phyloP scores from a whole-genome alignment of 2,797 vertebrate species.

The Arctocebus calabarensis region DNA sequence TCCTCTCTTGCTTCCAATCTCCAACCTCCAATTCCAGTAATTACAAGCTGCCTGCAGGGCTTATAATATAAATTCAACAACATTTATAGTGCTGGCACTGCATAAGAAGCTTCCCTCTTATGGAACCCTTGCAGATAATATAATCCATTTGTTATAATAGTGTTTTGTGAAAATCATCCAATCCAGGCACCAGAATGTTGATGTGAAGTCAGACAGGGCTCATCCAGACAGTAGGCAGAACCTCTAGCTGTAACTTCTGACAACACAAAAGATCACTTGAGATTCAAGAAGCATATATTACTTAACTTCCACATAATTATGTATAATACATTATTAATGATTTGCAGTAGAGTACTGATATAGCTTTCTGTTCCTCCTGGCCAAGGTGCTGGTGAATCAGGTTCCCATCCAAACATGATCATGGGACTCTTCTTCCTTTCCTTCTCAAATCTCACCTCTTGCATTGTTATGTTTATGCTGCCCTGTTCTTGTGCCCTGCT shows the following conservation, averaged over 20 bases:
- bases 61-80: constrained; percentile 12
- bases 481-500: neutral
- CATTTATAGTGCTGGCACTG: neutral
- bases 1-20: neutral
- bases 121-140: neutral
- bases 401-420: neutral
- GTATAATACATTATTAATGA: neutral
- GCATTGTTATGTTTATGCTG: neutral
- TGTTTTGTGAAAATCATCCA: constrained; percentile 15
- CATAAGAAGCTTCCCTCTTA: constrained; percentile 5
- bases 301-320: neutral
- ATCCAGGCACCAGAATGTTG: neutral
- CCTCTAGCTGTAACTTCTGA: neutral
- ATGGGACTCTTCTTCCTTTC: neutral
- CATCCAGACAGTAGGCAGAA: neutral
- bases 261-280: neutral
- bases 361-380: constrained; percentile 2
- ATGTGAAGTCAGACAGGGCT: constrained; percentile 2
- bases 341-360: neutral
- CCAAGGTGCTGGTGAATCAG: neutral
- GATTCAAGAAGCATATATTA: neutral
- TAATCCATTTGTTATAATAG: neutral
- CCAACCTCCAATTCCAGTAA: neutral
- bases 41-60: neutral
- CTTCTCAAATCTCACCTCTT: neutral